A percentile compares a stretch with the other conserved stretches of the same genome.
These are phyloP conservation scores for Gobio occitaniae DNA, from an alignment of 2,797 vertebrate species.

Conservation along the genomic window DNA sequence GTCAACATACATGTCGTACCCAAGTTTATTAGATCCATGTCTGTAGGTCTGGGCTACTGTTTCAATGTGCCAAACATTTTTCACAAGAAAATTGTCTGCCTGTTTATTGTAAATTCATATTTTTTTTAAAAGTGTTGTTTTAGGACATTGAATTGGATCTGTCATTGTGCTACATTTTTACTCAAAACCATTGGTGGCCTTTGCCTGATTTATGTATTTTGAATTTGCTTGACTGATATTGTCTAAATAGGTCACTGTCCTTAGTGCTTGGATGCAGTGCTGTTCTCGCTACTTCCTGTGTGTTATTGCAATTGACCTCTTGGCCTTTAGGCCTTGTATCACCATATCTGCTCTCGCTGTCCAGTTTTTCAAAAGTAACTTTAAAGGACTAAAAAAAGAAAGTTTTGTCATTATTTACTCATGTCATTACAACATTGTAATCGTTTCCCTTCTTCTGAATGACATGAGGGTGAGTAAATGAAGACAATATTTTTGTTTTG, in stretches of 20 bases:
- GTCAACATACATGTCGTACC: too few species aligned
- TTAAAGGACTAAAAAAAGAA: neutral
- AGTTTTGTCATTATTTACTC: neutral
- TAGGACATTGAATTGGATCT: neutral
- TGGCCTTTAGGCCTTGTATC: slow-evolving; percentile 17
- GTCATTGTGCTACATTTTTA: neutral
- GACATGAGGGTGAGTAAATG: neutral
- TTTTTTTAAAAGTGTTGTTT: neutral
- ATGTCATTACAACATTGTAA: neutral
- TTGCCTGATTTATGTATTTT: slow-evolving; percentile 16
- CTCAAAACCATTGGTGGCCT: slow-evolving; percentile 2
- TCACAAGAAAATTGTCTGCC: neutral
- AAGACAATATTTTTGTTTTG: neutral
- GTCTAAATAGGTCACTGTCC: slow-evolving; percentile 43
- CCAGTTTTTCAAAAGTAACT: neutral
- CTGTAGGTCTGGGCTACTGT: too few species aligned
- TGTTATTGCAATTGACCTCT: slow-evolving; percentile 48
- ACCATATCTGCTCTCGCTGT: slow-evolving; percentile 10
- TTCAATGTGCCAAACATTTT: neutral
- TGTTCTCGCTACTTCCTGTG: slow-evolving; percentile 51
- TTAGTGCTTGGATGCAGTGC: slow-evolving; percentile 35
- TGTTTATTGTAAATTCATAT: neutral
- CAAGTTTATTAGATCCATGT: too few species aligned
- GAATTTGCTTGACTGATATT: slow-evolving; percentile 34
- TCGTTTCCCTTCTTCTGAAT: neutral